Evolutionary conservation across 2,888 invertebrate species (phyloP), one percentile per base, ranked within the genome.

Genomic region (Eumerus sabulonum): DNA sequence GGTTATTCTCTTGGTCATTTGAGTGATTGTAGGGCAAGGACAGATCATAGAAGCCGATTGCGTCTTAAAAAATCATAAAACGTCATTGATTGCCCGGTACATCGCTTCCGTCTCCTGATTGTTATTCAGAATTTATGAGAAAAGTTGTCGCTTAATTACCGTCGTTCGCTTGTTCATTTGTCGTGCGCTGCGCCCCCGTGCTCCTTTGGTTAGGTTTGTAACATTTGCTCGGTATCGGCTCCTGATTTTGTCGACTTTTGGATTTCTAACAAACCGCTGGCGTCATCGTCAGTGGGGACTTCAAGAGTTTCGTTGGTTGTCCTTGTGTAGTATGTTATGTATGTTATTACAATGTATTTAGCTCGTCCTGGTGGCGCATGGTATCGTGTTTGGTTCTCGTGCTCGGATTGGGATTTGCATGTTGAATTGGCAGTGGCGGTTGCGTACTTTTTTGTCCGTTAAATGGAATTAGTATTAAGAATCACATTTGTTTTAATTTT

Each of bases 51-150:
- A 36, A 27, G 53, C 40, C 27, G 7, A 7, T 27, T 45, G 47
- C 59, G 56, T 47, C n/a, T 60, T 72, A 51, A 76, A 76, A 76
- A 67, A 62, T 73, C 73, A 77, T 77, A 77, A 77, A 73, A 73
- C 73, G 73, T 53, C 42, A 67, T 56, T 77, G 67, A 77, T 77
- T 77, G 62, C 62, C 16, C 11, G 18, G 17, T 40, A 35, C 27
- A 35, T 48, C 38, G 19, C 35, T 40, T 17, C 18, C 36, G 38
- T 38, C 48, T 13, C 36, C 38, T 53, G 38, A 17, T 1, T 9
- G 17, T 27, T 48, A 9, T 40, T 3, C 40, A 9, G 40, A 9
- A 40, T 40, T 40, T 40, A 40, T 40, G 40, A 40, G 40, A 27
- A 27, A 27, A 27, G 7, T 27, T 27, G 27, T 27, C 27, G 7